These are phyloP conservation scores for Cristatella mucedo DNA, from an alignment of 2,888 invertebrate genomes.

Conservation along the genomic window DNA sequence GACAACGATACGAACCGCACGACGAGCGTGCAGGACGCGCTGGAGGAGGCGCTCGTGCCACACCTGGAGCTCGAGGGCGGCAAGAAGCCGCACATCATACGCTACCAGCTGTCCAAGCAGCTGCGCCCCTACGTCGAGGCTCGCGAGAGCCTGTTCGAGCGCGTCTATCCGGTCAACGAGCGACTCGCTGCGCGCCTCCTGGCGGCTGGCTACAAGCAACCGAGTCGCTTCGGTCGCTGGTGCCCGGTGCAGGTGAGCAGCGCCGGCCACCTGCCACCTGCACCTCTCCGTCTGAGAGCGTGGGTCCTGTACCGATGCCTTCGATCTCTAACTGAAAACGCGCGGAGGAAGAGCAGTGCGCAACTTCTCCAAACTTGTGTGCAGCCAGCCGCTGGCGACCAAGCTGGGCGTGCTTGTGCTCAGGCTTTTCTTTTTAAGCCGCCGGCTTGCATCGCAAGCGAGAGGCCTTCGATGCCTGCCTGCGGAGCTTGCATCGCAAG, in stretches of 20 bases:
- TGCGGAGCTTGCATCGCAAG: too few relatives aligned
- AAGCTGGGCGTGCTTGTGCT: too few relatives aligned
- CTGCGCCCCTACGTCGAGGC: constrained; percentile 22
- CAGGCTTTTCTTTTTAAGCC: too few relatives aligned
- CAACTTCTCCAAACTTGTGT: too few relatives aligned
- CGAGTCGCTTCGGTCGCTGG: constrained; percentile 37
- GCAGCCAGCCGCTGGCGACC: too few relatives aligned
- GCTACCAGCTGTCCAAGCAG: constrained; percentile 28
- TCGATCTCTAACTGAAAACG: too few relatives aligned
- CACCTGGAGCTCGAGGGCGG: constrained; percentile 24
- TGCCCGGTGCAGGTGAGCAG: constrained; percentile 34
- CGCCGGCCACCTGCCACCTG: background rate
- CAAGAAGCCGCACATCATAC: constrained; percentile 33
- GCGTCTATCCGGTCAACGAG: constrained; percentile 33
- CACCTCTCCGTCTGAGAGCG: too few relatives aligned
- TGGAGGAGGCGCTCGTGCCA: constrained; percentile 31
- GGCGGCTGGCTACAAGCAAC: constrained; percentile 32
- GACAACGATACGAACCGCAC: constrained; percentile 31
- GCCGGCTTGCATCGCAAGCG: too few relatives aligned
- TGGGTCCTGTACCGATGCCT: too few relatives aligned
- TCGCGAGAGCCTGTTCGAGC: constrained; percentile 33
- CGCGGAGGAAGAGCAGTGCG: too few relatives aligned
- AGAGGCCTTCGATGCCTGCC: too few relatives aligned
- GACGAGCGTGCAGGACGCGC: constrained; percentile 28
- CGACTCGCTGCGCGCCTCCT: constrained; percentile 29